A percentile compares a stretch with the other conserved stretches of the same genome.
These are phyloP conservation scores for Hirtodrosophila duncani DNA, from an alignment of 2,888 invertebrate genomes.

Conservation along the genomic window DNA sequence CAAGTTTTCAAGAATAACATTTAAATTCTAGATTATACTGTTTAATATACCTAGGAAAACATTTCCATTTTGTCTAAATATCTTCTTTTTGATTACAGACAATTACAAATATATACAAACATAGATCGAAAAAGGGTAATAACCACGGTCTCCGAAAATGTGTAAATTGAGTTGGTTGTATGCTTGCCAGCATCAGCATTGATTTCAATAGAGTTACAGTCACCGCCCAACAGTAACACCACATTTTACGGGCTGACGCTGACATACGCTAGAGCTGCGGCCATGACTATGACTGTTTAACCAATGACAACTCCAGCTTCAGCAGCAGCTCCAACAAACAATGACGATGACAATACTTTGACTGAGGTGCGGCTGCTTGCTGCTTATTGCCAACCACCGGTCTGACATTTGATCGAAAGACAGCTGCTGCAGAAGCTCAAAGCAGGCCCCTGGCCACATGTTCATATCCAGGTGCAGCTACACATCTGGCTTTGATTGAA, in stretches of 20 bases:
- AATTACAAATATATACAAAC: background rate
- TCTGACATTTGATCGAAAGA: constrained; percentile 66
- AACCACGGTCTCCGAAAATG: background rate
- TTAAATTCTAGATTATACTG: too few species aligned
- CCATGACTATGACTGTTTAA: constrained; percentile 43
- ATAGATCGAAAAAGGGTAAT: too few species aligned
- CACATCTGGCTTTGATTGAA: background rate
- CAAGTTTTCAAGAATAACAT: too few species aligned
- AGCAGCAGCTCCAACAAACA: constrained; percentile 22
- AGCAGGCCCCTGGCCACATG: background rate
- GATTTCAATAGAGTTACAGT: constrained; percentile 69
- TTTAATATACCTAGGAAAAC: too few species aligned
- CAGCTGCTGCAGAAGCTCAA: constrained; percentile 59
- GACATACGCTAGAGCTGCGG: constrained; percentile 22
- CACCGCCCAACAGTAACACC: constrained; percentile 30
- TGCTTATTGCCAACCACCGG: constrained; percentile 5
- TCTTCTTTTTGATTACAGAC: too few species aligned
- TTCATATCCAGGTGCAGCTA: too few species aligned
- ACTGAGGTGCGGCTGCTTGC: constrained; percentile 45
- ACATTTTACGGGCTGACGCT: constrained; percentile 4
- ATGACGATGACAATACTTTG: constrained; percentile 50
- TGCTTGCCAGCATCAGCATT: constrained; percentile 34
- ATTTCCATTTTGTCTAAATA: too few species aligned
- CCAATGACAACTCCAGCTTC: constrained; percentile 52
- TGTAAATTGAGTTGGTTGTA: too few species aligned